Conservation (phyloP, 2,888 invertebrate species). For the Cephus pulcher region DNA sequence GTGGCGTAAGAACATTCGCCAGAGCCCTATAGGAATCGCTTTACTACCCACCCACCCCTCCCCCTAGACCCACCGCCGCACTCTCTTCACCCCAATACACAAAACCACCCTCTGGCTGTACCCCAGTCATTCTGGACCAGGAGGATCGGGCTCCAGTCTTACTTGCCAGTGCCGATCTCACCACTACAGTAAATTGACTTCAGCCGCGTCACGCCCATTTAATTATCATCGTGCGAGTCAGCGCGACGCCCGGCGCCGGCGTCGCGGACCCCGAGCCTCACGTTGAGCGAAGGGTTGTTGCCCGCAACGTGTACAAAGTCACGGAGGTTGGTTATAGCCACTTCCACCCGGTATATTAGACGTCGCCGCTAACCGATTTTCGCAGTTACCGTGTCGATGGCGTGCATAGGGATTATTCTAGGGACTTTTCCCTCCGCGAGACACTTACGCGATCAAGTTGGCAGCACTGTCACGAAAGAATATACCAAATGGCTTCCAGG, state of each 20-base stretch:
- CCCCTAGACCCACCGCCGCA: background rate
- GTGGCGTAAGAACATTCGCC: slow-evolving; percentile 58
- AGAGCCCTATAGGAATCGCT: slow-evolving; percentile 2
- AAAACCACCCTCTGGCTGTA: background rate
- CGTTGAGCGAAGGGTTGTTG: background rate
- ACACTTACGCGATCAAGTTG: background rate
- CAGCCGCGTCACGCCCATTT: slow-evolving; percentile 24
- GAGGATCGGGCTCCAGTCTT: slow-evolving; percentile 15
- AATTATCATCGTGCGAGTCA: slow-evolving; percentile 8
- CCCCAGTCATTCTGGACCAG: slow-evolving; percentile 18
- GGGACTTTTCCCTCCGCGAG: background rate
- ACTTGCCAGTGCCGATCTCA: slow-evolving; percentile 22
- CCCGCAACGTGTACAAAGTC: background rate
- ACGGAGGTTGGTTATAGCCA: background rate
- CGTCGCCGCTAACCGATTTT: background rate
- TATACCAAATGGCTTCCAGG: no score
- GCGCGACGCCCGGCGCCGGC: slow-evolving; percentile 10
- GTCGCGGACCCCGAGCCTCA: background rate
- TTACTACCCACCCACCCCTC: background rate
- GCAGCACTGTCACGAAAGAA: background rate
- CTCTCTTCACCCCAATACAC: background rate
- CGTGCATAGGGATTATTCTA: background rate
- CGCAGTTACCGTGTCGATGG: background rate
- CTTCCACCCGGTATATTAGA: no score
- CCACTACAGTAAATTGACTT: slow-evolving; percentile 20